Percentiles rank a stretch among this genome's conserved stretches.
Conservation (phyloP, 2,888 invertebrate genomes). For the Aphidius colemani region DNA sequence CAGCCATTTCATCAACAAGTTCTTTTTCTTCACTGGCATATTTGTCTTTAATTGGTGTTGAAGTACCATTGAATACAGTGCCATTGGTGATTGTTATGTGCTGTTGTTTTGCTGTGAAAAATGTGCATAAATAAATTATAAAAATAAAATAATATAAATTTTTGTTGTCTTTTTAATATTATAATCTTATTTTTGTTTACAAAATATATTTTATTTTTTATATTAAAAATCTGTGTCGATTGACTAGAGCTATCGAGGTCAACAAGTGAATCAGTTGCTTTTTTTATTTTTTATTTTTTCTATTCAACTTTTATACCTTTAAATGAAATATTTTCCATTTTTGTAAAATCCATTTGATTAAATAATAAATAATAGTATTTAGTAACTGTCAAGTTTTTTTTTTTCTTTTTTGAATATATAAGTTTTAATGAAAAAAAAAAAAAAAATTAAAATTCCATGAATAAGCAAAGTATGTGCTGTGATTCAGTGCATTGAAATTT, state of each 20-base stretch:
- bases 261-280: neutral
- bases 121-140: conserved; percentile 25
- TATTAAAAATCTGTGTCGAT: no score
- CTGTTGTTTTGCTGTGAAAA: conserved; percentile 56
- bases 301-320: conserved; percentile 7
- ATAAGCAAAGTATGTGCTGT: conserved; percentile 30
- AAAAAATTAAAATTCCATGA: no score
- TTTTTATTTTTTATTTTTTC: neutral
- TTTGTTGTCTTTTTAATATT: neutral
- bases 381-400: no score
- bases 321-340: conserved; percentile 1
- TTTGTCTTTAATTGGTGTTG: conserved; percentile 60
- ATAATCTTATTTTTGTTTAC: neutral
- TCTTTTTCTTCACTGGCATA: conserved; percentile 59
- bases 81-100: conserved; percentile 59
- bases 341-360: neutral
- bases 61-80: conserved; percentile 59
- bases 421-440: no score
- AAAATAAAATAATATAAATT: conserved; percentile 26
- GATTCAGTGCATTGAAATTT: conserved; percentile 32
- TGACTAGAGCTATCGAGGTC: no score
- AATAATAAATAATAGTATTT: no score
- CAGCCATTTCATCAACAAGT: conserved; percentile 56
- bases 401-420: no score
- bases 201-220: no score